Evolutionary conservation across 2,113 vertebrate species (phyloP).

Genomic region (Redunca redunca): DNA sequence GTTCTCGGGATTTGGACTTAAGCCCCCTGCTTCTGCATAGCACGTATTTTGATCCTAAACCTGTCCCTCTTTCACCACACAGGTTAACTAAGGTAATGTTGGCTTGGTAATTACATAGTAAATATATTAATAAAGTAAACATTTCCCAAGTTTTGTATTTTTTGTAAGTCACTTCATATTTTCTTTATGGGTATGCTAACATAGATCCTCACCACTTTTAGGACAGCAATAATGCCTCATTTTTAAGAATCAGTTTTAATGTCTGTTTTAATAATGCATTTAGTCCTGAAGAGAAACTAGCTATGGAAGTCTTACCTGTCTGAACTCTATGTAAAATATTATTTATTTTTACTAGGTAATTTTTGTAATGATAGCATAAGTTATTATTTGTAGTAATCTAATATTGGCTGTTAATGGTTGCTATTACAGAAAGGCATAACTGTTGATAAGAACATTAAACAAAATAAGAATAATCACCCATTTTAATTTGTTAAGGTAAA

Average conservation of each 20-base stretch:
- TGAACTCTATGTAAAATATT: not conserved
- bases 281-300: not conserved
- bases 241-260: not conserved
- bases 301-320: not conserved
- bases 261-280: constrained; percentile 17
- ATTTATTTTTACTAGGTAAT: not conserved
- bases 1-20: too few species aligned
- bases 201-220: not conserved
- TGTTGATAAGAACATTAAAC: not conserved
- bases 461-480: not conserved
- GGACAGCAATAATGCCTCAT: not conserved
- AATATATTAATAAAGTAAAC: constrained; percentile 38
- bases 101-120: not conserved
- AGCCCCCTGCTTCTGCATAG: too few species aligned
- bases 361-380: not conserved
- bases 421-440: not conserved
- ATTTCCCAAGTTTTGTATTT: not conserved
- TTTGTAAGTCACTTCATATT: not conserved
- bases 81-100: not conserved
- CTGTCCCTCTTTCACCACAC: not conserved
- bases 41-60: not conserved
- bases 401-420: not conserved
- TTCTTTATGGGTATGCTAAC: not conserved
- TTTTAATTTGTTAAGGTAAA: not conserved
- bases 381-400: not conserved